Evolutionary conservation across 2,888 invertebrate species (phyloP).

Genomic region (Rutpela maculata): DNA sequence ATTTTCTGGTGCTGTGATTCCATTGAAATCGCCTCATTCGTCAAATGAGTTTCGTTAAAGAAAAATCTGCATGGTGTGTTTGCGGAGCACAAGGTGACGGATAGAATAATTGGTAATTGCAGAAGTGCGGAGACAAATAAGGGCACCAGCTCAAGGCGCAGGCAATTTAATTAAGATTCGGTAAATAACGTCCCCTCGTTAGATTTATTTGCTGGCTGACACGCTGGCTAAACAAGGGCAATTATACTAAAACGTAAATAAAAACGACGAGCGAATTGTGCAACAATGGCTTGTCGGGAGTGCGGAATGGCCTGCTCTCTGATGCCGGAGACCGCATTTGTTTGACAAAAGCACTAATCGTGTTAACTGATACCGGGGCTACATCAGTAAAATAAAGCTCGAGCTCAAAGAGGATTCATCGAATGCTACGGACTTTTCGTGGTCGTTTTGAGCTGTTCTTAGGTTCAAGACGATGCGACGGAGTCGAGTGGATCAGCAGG

Average conservation of each 20-base stretch:
- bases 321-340: constrained; percentile 46
- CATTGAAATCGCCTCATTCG: no score
- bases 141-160: constrained; percentile 29
- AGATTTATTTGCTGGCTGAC: constrained; percentile 51
- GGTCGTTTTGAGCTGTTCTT: constrained; percentile 7
- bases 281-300: constrained; percentile 46
- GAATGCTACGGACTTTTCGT: constrained; percentile 27
- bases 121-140: constrained; percentile 29
- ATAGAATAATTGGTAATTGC: constrained; percentile 14
- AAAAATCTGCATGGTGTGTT: neutral
- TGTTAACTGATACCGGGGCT: constrained; percentile 53
- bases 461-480: neutral
- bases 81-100: neutral
- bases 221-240: constrained; percentile 47
- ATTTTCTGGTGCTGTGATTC: no score
- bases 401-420: constrained; percentile 36
- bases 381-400: constrained; percentile 45
- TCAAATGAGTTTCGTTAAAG: no score
- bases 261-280: constrained; percentile 49
- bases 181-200: constrained; percentile 42
- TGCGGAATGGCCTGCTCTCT: constrained; percentile 37
- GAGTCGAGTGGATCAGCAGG: constrained; percentile 3
- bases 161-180: constrained; percentile 34
- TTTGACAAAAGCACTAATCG: constrained; percentile 57
- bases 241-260: constrained; percentile 52